Percentiles rank a stretch among this genome's conserved stretches.
These are phyloP conservation scores for Uropetala carovei DNA, from an alignment of 2,888 invertebrate species.

Conservation along the genomic window DNA sequence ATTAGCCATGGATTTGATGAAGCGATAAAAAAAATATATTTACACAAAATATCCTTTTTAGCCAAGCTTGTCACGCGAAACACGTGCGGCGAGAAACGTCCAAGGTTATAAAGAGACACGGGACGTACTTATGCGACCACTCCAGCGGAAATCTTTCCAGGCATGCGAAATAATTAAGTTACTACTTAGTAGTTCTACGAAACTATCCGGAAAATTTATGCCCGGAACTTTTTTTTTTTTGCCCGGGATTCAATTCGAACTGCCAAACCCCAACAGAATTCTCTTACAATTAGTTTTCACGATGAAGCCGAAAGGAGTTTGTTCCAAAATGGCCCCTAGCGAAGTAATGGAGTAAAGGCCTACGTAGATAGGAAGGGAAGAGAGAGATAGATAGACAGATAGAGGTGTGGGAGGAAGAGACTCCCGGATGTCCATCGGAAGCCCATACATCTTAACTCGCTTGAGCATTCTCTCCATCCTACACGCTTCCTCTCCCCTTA, in stretches of 20 bases:
- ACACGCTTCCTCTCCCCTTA: background rate
- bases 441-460: background rate
- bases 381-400: background rate
- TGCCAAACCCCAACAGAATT: background rate
- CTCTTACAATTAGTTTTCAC: background rate
- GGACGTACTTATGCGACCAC: background rate
- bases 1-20: too few species aligned
- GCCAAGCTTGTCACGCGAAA: background rate
- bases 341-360: background rate
- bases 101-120: background rate
- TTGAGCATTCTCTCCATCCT: background rate
- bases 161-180: background rate
- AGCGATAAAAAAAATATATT: too few species aligned
- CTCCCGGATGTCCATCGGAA: background rate
- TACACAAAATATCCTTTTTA: background rate
- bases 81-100: background rate
- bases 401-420: background rate
- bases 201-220: background rate
- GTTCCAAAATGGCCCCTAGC: background rate
- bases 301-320: background rate
- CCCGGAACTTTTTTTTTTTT: background rate
- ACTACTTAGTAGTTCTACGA: background rate
- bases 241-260: background rate
- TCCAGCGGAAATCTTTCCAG: background rate
- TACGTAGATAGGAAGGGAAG: background rate